Evolutionary conservation across 1,140 invertebrate species (phyloP), one percentile per base, ranked within the genome.

Genomic region (Heliconius eleuchia): DNA sequence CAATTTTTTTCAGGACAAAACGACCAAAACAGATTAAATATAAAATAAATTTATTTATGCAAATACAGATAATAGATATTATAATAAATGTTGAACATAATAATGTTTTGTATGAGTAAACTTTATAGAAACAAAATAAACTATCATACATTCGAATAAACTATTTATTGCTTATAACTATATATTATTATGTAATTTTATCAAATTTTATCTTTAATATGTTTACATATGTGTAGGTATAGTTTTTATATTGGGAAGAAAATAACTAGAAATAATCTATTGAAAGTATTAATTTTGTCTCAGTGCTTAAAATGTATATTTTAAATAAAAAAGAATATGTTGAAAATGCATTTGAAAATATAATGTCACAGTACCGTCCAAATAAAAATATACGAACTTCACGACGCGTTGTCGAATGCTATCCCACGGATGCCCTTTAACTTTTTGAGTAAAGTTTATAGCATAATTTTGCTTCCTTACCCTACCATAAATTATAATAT

Each of bases 1-100:
- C 50, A 3, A 27, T 34, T 74, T 74, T 74, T 74, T 57, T 60
- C 27, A 55, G 19, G 55, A 74, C 30, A 57, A 60, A 18, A 30
- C n/a, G n/a, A 30, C 27, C 27, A 57, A 37, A 57, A 34, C 55
- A 55, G 37, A 34, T 74, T 57, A 66, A 30, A 66, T 66, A 66
- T 66, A 4, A 66, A 66, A 66, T 66, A 27, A 66, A 30, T 13
- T 30, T 30, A 66, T 66, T 66, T 66, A 13, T 66, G 4, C 3
- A 23, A 30, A 27, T 23, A 66, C 60, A 66, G 60, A 66, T 37
- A 37, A 37, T 7, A 37, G 1, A 37, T 37, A 7, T 66, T 66
- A 66, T 66, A 66, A 13, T 30, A 66, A 66, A 27, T 57, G 9
- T 19, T 19, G 3, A 46, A 46, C 13, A 52, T 19, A 52, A 52